phyloP scores from a whole-genome alignment of 2,797 vertebrate species.

The Etheostoma nigrum region DNA sequence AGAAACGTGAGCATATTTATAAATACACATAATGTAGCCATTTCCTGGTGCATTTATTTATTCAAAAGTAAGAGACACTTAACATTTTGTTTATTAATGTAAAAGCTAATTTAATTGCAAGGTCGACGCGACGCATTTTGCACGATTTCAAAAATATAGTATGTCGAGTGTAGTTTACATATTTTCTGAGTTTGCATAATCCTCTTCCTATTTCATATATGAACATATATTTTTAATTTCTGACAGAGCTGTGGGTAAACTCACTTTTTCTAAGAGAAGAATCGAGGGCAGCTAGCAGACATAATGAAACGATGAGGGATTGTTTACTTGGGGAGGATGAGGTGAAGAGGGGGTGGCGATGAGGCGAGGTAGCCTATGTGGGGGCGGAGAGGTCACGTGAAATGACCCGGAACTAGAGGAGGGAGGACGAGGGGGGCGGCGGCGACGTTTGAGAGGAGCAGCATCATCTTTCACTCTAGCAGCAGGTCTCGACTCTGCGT shows the following conservation, averaged over 20 bases:
- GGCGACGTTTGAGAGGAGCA: neutral
- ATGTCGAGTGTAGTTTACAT: neutral
- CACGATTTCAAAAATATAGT: neutral
- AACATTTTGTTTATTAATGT: neutral
- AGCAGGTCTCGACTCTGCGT: slow-evolving; percentile 25
- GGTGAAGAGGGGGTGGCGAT: neutral
- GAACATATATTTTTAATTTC: neutral
- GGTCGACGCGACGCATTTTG: slow-evolving; percentile 24
- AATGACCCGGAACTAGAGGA: slow-evolving; percentile 56
- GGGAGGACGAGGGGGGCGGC: neutral
- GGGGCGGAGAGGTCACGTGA: slow-evolving; percentile 67
- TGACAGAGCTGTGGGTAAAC: slow-evolving; percentile 1
- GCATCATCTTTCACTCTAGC: slow-evolving; percentile 13
- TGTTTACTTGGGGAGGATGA: slow-evolving; percentile 62
- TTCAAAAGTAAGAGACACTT: neutral
- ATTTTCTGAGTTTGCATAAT: neutral
- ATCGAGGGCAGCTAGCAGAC: slow-evolving; percentile 30
- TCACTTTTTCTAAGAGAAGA: slow-evolving; percentile 7
- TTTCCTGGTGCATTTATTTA: slow-evolving; percentile 30
- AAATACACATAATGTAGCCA: slow-evolving; percentile 30
- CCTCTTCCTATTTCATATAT: neutral
- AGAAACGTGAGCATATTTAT: slow-evolving; percentile 65
- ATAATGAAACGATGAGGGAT: slow-evolving; percentile 55
- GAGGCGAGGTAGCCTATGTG: slow-evolving; percentile 40
- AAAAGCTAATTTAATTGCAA: slow-evolving; percentile 2